These are phyloP conservation scores for Perdita meconis DNA, from an alignment of 2,888 invertebrate species.

Conservation along the genomic window DNA sequence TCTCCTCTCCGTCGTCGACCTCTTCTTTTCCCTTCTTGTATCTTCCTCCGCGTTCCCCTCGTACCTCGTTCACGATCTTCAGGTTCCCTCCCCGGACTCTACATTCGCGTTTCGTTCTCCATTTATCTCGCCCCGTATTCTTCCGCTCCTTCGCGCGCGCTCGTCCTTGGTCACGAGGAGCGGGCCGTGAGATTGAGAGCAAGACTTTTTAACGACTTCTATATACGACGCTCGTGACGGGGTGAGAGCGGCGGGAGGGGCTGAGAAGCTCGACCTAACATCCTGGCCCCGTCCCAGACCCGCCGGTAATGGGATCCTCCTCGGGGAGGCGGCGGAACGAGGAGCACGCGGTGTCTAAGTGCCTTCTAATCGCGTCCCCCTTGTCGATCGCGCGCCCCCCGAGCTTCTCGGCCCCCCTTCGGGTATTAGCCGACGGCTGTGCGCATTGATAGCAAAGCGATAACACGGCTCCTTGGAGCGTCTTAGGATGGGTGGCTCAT, in stretches of 20 bases:
- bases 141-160: neutral
- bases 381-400: slow-evolving; percentile 51
- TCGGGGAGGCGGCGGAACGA: slow-evolving; percentile 7
- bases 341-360: slow-evolving; percentile 53
- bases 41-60: neutral
- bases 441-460: neutral
- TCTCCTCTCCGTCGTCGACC: neutral
- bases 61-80: neutral
- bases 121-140: slow-evolving; percentile 32
- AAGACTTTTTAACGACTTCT: slow-evolving; percentile 64
- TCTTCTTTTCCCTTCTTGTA: too few relatives aligned
- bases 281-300: slow-evolving; percentile 42
- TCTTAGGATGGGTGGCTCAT: neutral
- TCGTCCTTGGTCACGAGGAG: slow-evolving; percentile 31
- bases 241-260: slow-evolving; percentile 5
- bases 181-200: slow-evolving; percentile 65
- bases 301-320: slow-evolving; percentile 61
- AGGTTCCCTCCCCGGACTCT: neutral
- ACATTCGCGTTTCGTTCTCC: slow-evolving; percentile 19
- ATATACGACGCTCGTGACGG: slow-evolving; percentile 30
- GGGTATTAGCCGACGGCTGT: slow-evolving; percentile 5
- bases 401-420: slow-evolving; percentile 7
- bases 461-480: slow-evolving; percentile 21
- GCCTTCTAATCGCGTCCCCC: slow-evolving; percentile 65
- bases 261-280: slow-evolving; percentile 42